phyloP scores from a whole-genome alignment of 2,888 invertebrate species.

The Melanchra persicariae region DNA sequence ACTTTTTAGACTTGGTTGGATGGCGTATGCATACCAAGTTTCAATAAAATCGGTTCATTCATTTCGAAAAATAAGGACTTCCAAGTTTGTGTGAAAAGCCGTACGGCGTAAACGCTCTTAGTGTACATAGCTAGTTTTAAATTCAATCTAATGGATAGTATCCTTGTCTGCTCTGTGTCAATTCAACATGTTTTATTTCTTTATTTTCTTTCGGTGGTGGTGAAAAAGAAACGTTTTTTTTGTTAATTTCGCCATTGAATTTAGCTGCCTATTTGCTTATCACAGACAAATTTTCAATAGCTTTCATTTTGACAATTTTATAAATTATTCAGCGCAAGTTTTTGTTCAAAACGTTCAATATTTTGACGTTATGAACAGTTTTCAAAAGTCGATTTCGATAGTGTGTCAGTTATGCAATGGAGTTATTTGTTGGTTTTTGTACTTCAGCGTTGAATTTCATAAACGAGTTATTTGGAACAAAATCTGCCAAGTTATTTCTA shows the following conservation, averaged over 20 bases:
- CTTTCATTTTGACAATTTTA: background rate
- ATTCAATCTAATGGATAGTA: background rate
- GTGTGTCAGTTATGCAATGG: background rate
- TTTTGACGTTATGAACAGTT: background rate
- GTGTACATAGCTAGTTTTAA: background rate
- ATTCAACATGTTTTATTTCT: no score
- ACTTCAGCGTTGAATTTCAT: background rate
- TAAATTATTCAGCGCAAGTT: background rate
- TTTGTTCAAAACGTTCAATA: background rate
- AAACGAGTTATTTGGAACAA: background rate
- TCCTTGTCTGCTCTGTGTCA: background rate
- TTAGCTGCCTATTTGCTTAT: conserved; percentile 5
- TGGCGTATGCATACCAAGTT: no score
- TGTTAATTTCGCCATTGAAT: conserved; percentile 3
- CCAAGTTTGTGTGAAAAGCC: no score
- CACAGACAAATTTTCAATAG: background rate
- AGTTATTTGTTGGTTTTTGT: background rate
- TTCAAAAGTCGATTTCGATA: background rate
- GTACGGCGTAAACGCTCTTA: no score
- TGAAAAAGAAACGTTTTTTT: background rate
- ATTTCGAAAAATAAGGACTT: no score
- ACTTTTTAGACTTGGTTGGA: no score
- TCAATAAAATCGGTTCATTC: no score
- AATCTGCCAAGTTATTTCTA: background rate
- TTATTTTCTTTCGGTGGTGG: background rate